A percentile compares a stretch with the other conserved stretches of the same genome.
These are phyloP conservation scores for Teleiodes luculella DNA, from an alignment of 2,888 invertebrate species.

Conservation along the genomic window DNA sequence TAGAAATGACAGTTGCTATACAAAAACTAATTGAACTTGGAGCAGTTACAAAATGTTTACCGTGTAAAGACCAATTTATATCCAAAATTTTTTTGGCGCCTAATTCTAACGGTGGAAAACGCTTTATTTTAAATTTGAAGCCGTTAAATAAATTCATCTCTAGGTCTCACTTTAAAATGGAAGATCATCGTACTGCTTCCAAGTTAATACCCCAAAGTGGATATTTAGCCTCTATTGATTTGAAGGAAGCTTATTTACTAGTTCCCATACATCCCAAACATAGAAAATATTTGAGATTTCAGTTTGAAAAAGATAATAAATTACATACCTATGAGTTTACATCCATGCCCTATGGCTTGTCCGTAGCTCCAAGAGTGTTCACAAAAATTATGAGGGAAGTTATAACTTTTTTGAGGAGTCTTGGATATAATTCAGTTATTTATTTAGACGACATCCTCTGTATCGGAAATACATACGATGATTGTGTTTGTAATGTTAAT, in stretches of 20 bases:
- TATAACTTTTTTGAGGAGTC: not conserved
- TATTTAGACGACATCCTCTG: conserved; percentile 21
- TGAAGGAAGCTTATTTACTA: no score
- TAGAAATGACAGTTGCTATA: not conserved
- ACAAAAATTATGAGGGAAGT: conserved; percentile 2
- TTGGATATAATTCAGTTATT: conserved; percentile 9
- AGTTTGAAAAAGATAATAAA: not conserved
- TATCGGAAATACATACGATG: conserved; percentile 12
- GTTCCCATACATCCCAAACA: not conserved
- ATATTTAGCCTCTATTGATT: no score
- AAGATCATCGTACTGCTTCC: no score
- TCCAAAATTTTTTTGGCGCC: not conserved
- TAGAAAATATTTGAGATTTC: not conserved
- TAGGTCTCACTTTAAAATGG: no score
- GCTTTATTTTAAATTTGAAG: not conserved
- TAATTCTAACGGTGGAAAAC: not conserved
- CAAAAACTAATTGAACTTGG: not conserved
- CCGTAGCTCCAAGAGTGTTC: not conserved
- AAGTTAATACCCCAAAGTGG: no score
- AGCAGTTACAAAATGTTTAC: not conserved
- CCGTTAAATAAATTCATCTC: not conserved
- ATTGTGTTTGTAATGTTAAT: conserved; percentile 18
- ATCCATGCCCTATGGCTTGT: not conserved
- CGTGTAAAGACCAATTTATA: not conserved
- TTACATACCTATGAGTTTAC: not conserved